Evolutionary conservation across 1,140 invertebrate species (phyloP), one percentile per base, ranked within the genome.

Genomic region (Whitmania pigra): DNA sequence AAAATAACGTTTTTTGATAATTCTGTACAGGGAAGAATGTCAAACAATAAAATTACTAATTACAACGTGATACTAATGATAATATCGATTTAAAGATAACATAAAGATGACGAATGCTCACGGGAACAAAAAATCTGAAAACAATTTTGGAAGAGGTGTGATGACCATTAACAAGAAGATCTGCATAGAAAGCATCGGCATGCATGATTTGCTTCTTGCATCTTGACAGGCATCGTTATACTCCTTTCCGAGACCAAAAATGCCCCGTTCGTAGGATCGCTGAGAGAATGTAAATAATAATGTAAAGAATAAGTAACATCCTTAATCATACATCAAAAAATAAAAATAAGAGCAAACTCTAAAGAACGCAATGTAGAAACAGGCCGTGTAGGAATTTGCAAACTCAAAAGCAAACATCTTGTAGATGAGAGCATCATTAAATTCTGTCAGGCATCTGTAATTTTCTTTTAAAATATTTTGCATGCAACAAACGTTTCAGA

Each of bases 361-460:
- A 74, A 84, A 82, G 75, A 84, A 84, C 17, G 83, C 83, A 67
- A 83, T 83, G 74, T 84, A 84, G 72, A 83, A 82, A 60, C 82
- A 80, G 9, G 83, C 83, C 4, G 81, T 77, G 71, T 83, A 84
- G 71, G 77, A 80, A 74, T 84, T 84, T 55, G 79, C 81, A 78
- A 84, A 84, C 67, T 83, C 81, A 77, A 84, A 84, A 20, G 82
- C 81, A 77, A 83, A 84, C 25, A 84, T 67, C 71, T 84, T 84
- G 71, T 82, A 79, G 71, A 83, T 80, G 6, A 84, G 71, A 22
- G 82, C 79, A 76, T 84, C 81, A 70, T 83, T 78, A 74, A 81
- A 83, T 22, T 69, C 69, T 40, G 80, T 83, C 72, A 81, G 78
- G 7, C 83, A 83, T 55, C 81, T 76, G 75, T 83, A 82, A 70